These are phyloP conservation scores for Lasioglossum vierecki DNA, from an alignment of 2,888 invertebrate genomes.

Conservation along the genomic window DNA sequence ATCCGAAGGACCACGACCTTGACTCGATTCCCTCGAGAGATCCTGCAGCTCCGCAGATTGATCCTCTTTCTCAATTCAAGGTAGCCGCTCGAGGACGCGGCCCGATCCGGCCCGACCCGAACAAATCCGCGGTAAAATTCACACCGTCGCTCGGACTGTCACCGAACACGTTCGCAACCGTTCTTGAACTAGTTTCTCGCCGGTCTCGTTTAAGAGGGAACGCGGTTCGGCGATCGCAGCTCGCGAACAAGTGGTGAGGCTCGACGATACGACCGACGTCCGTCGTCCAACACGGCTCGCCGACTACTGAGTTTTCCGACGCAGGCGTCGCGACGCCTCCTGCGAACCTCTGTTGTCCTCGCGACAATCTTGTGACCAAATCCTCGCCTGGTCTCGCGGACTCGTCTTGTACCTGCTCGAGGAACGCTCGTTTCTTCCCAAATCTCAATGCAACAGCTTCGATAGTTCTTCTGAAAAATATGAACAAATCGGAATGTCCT, in stretches of 20 bases:
- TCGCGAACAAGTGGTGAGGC: conserved; percentile 63
- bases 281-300: conserved; percentile 76
- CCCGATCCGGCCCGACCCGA: background rate
- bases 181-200: background rate
- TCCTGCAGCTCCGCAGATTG: background rate
- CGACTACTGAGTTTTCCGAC: conserved; percentile 78
- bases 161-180: background rate
- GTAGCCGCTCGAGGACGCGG: background rate
- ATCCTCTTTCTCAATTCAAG: background rate
- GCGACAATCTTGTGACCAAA: background rate
- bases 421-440: background rate
- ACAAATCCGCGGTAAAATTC: background rate
- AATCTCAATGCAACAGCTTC: too few relatives aligned
- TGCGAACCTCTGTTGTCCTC: conserved; percentile 3
- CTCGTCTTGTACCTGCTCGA: background rate
- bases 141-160: background rate
- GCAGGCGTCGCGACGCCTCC: conserved; percentile 74
- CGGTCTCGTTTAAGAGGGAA: background rate
- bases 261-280: conserved; percentile 74
- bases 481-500: too few relatives aligned
- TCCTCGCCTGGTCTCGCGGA: background rate
- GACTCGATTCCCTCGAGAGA: background rate
- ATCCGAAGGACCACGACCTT: conserved; percentile 19
- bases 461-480: too few relatives aligned
- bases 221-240: background rate